Evolutionary conservation across 2,888 invertebrate species (phyloP).

Genomic region (Agelastica alni): DNA sequence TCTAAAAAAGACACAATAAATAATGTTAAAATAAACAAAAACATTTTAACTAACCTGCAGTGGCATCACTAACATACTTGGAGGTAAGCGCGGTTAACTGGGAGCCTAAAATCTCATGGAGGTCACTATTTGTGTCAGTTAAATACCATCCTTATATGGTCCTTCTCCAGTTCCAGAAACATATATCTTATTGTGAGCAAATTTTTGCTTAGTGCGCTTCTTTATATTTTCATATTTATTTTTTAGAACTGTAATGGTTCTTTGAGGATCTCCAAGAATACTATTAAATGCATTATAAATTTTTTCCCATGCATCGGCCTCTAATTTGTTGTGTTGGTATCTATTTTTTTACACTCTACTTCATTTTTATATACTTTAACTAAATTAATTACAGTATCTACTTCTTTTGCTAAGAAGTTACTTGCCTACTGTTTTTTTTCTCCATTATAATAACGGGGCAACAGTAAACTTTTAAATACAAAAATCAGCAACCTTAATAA

Average conservation of each 20-base stretch:
- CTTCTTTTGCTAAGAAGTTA: too few relatives aligned
- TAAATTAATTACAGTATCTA: too few relatives aligned
- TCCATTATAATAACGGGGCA: not conserved
- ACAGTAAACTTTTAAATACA: not conserved
- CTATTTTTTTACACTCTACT: too few relatives aligned
- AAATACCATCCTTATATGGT: too few relatives aligned
- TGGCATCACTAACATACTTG: not conserved
- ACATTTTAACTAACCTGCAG: not conserved
- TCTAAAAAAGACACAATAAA: not conserved
- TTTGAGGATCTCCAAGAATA: not conserved
- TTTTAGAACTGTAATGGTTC: too few relatives aligned
- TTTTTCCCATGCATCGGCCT: too few relatives aligned
- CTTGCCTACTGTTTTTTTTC: not conserved
- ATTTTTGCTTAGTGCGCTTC: too few relatives aligned
- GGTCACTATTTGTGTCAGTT: too few relatives aligned
- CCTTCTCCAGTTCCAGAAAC: too few relatives aligned
- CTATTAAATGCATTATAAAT: not conserved
- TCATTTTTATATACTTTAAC: too few relatives aligned
- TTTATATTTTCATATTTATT: conserved; percentile 20
- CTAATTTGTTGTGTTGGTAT: too few relatives aligned
- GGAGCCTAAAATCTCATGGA: not conserved
- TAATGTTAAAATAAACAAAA: not conserved
- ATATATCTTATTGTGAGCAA: too few relatives aligned
- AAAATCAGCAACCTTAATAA: not conserved
- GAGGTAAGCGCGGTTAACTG: not conserved